Conservation (phyloP, 2,113 vertebrate genomes). For the Charadrius vociferus region DNA sequence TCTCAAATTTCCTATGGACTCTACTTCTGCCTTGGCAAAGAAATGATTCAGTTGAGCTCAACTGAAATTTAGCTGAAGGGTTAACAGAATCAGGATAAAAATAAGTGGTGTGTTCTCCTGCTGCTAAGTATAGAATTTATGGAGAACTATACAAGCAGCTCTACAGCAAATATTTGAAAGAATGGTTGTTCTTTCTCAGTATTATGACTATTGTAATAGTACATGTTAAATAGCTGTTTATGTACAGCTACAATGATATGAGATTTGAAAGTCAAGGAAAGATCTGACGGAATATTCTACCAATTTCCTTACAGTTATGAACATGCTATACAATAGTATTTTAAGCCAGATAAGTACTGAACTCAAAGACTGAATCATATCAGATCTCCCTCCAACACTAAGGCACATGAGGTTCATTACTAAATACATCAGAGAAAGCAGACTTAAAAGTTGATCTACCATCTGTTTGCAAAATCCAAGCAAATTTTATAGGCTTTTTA, state of each 20-base stretch:
- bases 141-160: neutral
- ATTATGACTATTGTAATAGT: neutral
- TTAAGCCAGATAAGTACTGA: constrained; percentile 23
- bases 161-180: neutral
- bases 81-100: constrained; percentile 22
- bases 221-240: neutral
- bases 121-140: neutral
- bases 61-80: neutral
- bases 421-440: constrained; percentile 45
- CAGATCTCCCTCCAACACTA: constrained; percentile 52
- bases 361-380: constrained; percentile 54
- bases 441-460: constrained; percentile 51
- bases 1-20: neutral
- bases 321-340: neutral
- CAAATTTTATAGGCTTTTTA: constrained; percentile 36
- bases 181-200: neutral
- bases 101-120: neutral
- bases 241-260: neutral
- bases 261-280: neutral
- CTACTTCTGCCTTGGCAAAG: neutral
- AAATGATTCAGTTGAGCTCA: neutral
- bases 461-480: constrained; percentile 58
- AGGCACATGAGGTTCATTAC: constrained; percentile 59
- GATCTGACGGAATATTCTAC: neutral
- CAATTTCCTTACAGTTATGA: neutral